These are phyloP conservation scores for Pyrgus malvae DNA, from an alignment of 2,888 invertebrate genomes.

Conservation along the genomic window DNA sequence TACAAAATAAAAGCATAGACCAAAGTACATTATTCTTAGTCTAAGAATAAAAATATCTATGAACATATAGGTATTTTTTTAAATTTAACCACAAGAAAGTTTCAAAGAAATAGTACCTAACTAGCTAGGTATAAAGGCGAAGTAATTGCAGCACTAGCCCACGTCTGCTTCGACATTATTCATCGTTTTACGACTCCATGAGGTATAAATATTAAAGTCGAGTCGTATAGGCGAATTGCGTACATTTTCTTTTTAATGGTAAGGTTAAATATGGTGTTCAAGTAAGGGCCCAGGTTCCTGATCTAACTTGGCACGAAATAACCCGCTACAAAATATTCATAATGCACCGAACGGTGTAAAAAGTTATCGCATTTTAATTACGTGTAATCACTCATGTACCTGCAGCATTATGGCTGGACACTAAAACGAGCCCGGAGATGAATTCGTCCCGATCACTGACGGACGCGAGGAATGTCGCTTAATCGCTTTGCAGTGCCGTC, in stretches of 20 bases:
- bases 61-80: conserved; percentile 64
- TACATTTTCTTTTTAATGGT: conserved; percentile 81
- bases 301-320: conserved; percentile 54
- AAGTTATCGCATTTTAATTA: conserved; percentile 73
- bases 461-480: conserved; percentile 68
- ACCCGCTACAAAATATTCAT: conserved; percentile 60
- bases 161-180: conserved; percentile 79
- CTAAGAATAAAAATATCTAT: not conserved
- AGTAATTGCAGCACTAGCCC: conserved; percentile 79
- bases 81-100: conserved; percentile 75
- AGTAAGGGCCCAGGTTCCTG: conserved; percentile 61
- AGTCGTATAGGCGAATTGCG: conserved; percentile 80
- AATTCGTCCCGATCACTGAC: conserved; percentile 46
- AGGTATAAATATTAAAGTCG: conserved; percentile 81
- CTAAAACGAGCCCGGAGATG: conserved; percentile 45
- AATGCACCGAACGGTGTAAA: conserved; percentile 57
- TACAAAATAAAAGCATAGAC: no score
- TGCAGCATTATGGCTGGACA: conserved; percentile 56
- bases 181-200: conserved; percentile 80
- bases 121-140: conserved; percentile 68
- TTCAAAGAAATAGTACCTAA: conserved; percentile 44
- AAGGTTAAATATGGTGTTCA: conserved; percentile 75
- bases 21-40: no score
- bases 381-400: conserved; percentile 48
- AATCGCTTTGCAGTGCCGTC: conserved; percentile 74